Conservation (phyloP, 2,888 invertebrate species). For the Agrilus biguttatus region DNA sequence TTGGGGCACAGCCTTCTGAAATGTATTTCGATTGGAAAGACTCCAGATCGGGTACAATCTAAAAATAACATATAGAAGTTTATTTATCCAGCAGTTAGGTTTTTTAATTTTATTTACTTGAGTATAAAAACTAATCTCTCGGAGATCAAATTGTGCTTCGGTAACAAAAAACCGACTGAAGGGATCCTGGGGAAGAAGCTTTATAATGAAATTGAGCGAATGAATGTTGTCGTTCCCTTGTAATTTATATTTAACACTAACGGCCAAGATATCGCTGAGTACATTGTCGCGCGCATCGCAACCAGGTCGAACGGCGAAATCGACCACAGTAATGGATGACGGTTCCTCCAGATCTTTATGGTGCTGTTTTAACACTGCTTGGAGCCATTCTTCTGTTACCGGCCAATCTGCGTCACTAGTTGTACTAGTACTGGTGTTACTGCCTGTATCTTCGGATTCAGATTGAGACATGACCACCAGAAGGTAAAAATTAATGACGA, state of each 20-base stretch:
- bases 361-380: constrained; percentile 35
- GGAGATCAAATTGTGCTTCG: constrained; percentile 67
- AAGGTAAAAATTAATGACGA: no score
- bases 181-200: constrained; percentile 63
- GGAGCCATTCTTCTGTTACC: constrained; percentile 42
- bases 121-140: constrained; percentile 72
- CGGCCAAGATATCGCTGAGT: constrained; percentile 64
- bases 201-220: constrained; percentile 47
- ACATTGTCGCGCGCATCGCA: constrained; percentile 56
- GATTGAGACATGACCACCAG: no score
- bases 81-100: neutral
- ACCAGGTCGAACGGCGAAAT: constrained; percentile 40
- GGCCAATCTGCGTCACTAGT: constrained; percentile 32
- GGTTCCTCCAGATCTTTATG: constrained; percentile 26
- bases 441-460: constrained; percentile 37
- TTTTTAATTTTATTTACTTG: constrained; percentile 37
- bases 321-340: constrained; percentile 28
- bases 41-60: constrained; percentile 57
- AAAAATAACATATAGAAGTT: constrained; percentile 17
- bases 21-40: constrained; percentile 39
- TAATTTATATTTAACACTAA: constrained; percentile 49
- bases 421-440: constrained; percentile 6
- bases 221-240: constrained; percentile 19
- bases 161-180: constrained; percentile 68
- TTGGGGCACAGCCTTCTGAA: constrained; percentile 26